phyloP scores from a whole-genome alignment of 2,888 invertebrate species.

The Lacanobia oleracea region DNA sequence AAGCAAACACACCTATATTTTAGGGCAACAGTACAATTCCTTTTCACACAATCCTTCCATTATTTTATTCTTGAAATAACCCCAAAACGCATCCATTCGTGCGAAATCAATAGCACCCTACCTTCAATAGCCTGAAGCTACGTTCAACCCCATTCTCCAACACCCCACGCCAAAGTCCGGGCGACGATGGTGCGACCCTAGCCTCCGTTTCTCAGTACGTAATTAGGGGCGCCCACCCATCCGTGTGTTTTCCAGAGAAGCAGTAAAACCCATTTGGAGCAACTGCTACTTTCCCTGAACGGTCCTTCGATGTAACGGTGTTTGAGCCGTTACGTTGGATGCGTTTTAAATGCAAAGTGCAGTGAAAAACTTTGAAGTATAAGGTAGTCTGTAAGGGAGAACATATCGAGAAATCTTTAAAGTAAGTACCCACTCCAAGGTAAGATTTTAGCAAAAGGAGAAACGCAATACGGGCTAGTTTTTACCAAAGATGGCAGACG shows the following conservation, averaged over 20 bases:
- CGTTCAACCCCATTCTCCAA: slow-evolving; percentile 8
- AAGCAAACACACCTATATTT: not conserved
- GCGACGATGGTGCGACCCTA: not conserved
- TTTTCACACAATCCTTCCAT: not conserved
- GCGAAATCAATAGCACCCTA: not conserved
- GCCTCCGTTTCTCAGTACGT: slow-evolving; percentile 24
- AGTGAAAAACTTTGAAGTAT: not conserved
- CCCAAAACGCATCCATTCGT: not conserved
- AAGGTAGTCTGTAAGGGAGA: not conserved
- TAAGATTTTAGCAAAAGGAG: too few relatives aligned
- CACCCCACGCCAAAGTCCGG: not conserved
- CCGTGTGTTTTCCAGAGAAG: slow-evolving; percentile 41
- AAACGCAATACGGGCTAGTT: too few relatives aligned
- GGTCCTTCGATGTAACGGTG: slow-evolving; percentile 9
- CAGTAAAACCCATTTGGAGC: slow-evolving; percentile 32
- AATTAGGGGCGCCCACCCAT: slow-evolving; percentile 29
- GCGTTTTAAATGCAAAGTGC: not conserved
- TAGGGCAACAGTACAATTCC: not conserved
- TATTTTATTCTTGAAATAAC: not conserved
- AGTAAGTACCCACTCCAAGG: too few relatives aligned
- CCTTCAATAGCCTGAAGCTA: not conserved
- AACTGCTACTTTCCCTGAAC: slow-evolving; percentile 28
- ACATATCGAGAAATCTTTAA: not conserved
- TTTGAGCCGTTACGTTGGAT: not conserved
- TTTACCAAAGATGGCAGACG: too few relatives aligned